Evolutionary conservation across 2,113 vertebrate species (phyloP).

Genomic region (Podiceps cristatus): DNA sequence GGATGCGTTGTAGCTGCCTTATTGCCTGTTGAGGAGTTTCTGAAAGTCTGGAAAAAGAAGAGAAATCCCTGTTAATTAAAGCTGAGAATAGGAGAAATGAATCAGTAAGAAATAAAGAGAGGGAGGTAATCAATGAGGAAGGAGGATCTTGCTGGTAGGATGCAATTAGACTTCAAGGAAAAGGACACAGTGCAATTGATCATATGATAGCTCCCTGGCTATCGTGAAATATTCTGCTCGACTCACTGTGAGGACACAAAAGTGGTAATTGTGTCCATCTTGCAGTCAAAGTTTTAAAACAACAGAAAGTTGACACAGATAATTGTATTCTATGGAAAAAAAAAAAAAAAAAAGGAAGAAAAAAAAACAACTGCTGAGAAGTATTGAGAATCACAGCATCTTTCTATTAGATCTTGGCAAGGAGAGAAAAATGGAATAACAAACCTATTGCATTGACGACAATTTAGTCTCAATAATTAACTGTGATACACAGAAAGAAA

Average conservation of each 20-base stretch:
- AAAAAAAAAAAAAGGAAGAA: background rate
- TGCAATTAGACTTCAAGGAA: conserved; percentile 54
- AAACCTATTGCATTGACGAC: background rate
- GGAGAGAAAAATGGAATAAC: background rate
- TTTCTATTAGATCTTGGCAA: background rate
- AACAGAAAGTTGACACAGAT: background rate
- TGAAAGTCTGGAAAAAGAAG: background rate
- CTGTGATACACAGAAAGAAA: background rate
- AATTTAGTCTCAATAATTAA: background rate
- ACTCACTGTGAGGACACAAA: background rate
- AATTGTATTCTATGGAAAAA: background rate
- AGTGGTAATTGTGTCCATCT: background rate
- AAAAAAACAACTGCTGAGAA: too few relatives aligned
- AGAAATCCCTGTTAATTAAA: conserved; percentile 36
- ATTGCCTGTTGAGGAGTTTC: background rate
- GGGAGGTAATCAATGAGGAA: conserved; percentile 43
- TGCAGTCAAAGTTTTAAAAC: conserved; percentile 10
- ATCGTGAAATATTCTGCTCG: background rate
- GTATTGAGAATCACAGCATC: background rate
- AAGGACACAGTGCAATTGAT: background rate
- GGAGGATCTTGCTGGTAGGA: conserved; percentile 15
- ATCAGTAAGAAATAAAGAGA: conserved; percentile 7
- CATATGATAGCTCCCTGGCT: background rate
- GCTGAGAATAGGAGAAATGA: conserved; percentile 25
- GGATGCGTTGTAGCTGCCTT: background rate